phyloP scores from a whole-genome alignment of 2,113 vertebrate genomes.

The Petroica traversi region DNA sequence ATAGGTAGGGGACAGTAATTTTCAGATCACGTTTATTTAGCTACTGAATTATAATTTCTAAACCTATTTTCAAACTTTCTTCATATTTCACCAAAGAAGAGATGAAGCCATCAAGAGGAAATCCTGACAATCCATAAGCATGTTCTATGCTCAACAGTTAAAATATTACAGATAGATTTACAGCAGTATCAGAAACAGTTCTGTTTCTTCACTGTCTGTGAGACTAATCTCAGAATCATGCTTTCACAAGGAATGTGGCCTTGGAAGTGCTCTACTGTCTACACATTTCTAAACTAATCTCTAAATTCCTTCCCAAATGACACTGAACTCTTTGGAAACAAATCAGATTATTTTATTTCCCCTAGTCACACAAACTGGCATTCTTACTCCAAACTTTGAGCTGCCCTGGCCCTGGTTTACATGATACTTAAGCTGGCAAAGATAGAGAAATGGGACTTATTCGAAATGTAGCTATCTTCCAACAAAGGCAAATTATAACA shows the following conservation, averaged over 20 bases:
- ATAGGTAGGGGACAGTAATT: not conserved
- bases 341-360: not conserved
- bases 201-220: not conserved
- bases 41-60: not conserved
- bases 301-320: not conserved
- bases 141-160: not conserved
- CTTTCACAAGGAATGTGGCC: not conserved
- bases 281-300: not conserved
- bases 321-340: not conserved
- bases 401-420: not conserved
- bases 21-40: not conserved
- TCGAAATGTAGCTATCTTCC: slow-evolving; percentile 28
- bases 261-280: not conserved
- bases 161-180: not conserved
- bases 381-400: slow-evolving; percentile 9
- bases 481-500: too few relatives aligned
- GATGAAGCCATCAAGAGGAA: not conserved
- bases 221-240: slow-evolving; percentile 24
- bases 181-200: not conserved
- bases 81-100: not conserved
- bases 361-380: not conserved
- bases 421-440: not conserved
- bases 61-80: not conserved
- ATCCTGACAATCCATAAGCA: not conserved
- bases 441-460: slow-evolving; percentile 52